Percentiles rank a stretch among this genome's conserved stretches.
phyloP scores from a whole-genome alignment of 2,797 vertebrate species.

The Onychomys arenicola region DNA sequence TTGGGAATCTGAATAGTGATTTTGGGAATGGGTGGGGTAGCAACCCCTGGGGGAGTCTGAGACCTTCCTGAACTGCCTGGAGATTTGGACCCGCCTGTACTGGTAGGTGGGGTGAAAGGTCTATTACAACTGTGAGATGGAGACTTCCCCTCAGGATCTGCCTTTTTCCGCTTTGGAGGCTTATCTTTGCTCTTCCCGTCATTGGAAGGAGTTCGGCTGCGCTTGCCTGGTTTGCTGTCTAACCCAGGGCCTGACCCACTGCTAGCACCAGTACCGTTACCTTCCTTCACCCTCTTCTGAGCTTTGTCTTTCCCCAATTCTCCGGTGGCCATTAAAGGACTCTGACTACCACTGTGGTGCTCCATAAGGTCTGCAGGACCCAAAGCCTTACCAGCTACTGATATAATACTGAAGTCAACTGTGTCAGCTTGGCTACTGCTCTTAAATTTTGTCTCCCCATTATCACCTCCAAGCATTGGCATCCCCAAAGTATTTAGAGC shows the following conservation, averaged over 20 bases:
- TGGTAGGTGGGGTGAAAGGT: constrained; percentile 97
- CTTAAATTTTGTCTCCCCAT: constrained; percentile 91
- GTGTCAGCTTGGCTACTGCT: constrained; percentile 92
- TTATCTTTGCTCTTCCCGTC: constrained; percentile 99
- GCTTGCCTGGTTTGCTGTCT: constrained; percentile 95
- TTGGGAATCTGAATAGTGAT: constrained; percentile 99
- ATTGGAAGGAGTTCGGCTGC: constrained; percentile 97
- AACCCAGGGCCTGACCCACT: constrained; percentile 88
- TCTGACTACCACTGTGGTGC: constrained; percentile 93
- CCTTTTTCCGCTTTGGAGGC: constrained; percentile 96
- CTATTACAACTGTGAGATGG: constrained; percentile 96
- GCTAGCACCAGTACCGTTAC: constrained; percentile 89
- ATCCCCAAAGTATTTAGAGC: constrained; percentile 87
- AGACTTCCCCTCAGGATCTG: constrained; percentile 97
- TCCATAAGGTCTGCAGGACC: constrained; percentile 93
- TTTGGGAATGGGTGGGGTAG: constrained; percentile 98
- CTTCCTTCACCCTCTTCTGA: constrained; percentile 91
- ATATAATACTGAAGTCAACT: constrained; percentile 96
- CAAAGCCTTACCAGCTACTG: constrained; percentile 91
- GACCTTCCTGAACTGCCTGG: constrained; percentile 97
- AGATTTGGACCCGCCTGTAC: constrained; percentile 96
- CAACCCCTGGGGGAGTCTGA: constrained; percentile 97
- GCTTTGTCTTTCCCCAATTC: constrained; percentile 91
- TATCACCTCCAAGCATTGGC: constrained; percentile 91
- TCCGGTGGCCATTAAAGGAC: constrained; percentile 92